These are phyloP conservation scores for Desmodus rotundus DNA, from an alignment of 2,113 vertebrate genomes.

Conservation along the genomic window DNA sequence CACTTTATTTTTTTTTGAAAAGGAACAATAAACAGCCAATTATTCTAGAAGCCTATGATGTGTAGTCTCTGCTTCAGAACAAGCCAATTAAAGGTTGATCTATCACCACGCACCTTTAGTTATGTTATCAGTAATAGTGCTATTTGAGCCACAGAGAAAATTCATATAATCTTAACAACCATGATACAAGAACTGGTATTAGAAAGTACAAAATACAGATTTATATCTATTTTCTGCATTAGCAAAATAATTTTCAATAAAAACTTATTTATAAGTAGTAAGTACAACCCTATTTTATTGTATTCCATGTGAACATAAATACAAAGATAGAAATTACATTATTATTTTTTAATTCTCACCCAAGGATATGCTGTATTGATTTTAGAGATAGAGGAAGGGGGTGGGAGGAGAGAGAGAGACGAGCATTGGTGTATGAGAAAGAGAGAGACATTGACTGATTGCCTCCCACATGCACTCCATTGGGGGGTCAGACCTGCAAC, in stretches of 20 bases:
- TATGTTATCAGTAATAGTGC: neutral
- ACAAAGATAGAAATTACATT: neutral
- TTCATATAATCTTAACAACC: neutral
- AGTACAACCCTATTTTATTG: neutral
- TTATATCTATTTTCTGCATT: neutral
- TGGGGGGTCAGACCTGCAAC: no score
- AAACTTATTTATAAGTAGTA: neutral
- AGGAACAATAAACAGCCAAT: neutral
- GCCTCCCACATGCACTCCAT: no score
- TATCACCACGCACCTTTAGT: neutral
- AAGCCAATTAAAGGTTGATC: neutral
- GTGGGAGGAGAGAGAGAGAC: no score
- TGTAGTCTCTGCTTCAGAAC: neutral
- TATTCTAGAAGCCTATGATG: neutral
- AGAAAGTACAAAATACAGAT: neutral
- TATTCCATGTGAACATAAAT: neutral
- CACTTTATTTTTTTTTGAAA: neutral
- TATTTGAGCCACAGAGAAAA: neutral
- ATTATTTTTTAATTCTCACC: no score
- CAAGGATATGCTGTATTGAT: no score
- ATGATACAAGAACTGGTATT: neutral
- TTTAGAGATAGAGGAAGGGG: no score
- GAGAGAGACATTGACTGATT: no score
- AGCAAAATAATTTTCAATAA: slow-evolving; percentile 4
- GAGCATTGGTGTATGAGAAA: no score